Percentiles rank a stretch among this genome's conserved stretches.
These are phyloP conservation scores for Cotesia chilonis DNA, from an alignment of 1,140 invertebrate species.

Conservation along the genomic window DNA sequence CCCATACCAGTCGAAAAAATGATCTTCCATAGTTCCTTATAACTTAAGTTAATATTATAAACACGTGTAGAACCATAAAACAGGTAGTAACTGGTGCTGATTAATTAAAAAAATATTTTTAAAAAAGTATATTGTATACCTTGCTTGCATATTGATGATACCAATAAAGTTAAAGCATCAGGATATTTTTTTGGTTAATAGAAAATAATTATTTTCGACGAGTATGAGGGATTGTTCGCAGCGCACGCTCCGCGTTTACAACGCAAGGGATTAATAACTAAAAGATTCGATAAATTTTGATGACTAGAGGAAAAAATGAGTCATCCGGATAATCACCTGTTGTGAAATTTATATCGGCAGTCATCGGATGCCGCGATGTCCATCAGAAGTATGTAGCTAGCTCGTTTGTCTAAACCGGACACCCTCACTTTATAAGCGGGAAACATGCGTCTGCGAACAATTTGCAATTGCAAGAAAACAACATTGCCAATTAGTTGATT, in stretches of 20 bases:
- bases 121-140: neutral
- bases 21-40: constrained; percentile 32
- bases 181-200: neutral
- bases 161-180: neutral
- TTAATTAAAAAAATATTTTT: constrained; percentile 5
- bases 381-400: constrained; percentile 95
- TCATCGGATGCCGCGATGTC: constrained; percentile 92
- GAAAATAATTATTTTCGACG: constrained; percentile 42
- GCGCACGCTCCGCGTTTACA: constrained; percentile 51
- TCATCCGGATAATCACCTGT: constrained; percentile 72
- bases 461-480: constrained; percentile 54
- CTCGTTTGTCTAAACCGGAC: constrained; percentile 91
- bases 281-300: neutral
- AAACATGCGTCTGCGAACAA: constrained; percentile 83
- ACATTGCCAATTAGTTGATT: constrained; percentile 51
- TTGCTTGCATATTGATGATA: no score
- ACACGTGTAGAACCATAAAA: constrained; percentile 28
- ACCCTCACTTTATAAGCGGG: constrained; percentile 91
- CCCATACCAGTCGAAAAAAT: constrained; percentile 54
- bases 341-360: constrained; percentile 95
- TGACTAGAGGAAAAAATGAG: constrained; percentile 22
- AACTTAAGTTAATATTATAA: constrained; percentile 31
- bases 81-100: no score
- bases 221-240: constrained; percentile 60
- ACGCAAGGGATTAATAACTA: constrained; percentile 35